Percentiles rank a stretch among this genome's conserved stretches.
phyloP scores from a whole-genome alignment of 2,113 vertebrate genomes.

The Tyrannus savana region DNA sequence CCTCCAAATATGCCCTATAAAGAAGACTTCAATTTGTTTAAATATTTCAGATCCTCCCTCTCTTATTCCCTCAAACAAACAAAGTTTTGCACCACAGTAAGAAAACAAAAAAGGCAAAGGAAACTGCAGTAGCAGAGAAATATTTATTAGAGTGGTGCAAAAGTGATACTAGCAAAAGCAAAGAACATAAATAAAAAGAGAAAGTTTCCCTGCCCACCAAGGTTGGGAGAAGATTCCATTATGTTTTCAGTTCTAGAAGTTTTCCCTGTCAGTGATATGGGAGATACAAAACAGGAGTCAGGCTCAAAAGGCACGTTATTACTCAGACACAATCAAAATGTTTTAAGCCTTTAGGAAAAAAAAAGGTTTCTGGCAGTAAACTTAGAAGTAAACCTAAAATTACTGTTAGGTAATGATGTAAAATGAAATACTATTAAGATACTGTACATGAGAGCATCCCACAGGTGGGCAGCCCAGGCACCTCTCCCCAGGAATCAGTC shows the following conservation, averaged over 20 bases:
- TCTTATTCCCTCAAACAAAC: background rate
- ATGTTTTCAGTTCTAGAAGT: background rate
- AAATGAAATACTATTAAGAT: background rate
- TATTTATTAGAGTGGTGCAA: background rate
- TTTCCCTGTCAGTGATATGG: background rate
- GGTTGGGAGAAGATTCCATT: background rate
- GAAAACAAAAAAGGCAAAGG: background rate
- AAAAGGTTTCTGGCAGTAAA: background rate
- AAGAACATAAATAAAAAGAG: background rate
- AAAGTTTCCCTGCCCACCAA: background rate
- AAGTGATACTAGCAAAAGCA: background rate
- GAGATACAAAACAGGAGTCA: background rate
- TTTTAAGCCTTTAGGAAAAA: background rate
- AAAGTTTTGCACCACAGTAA: background rate
- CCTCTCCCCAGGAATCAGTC: background rate
- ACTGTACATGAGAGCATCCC: background rate
- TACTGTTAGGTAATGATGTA: background rate
- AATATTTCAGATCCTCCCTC: background rate
- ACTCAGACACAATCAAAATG: background rate
- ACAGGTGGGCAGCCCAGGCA: background rate
- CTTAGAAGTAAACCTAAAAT: background rate
- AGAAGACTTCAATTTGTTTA: background rate
- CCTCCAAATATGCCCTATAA: background rate
- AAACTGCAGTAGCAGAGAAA: background rate
- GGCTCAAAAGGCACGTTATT: background rate